These are phyloP conservation scores for Gastrophryne carolinensis DNA, from an alignment of 2,797 vertebrate genomes.

Conservation along the genomic window DNA sequence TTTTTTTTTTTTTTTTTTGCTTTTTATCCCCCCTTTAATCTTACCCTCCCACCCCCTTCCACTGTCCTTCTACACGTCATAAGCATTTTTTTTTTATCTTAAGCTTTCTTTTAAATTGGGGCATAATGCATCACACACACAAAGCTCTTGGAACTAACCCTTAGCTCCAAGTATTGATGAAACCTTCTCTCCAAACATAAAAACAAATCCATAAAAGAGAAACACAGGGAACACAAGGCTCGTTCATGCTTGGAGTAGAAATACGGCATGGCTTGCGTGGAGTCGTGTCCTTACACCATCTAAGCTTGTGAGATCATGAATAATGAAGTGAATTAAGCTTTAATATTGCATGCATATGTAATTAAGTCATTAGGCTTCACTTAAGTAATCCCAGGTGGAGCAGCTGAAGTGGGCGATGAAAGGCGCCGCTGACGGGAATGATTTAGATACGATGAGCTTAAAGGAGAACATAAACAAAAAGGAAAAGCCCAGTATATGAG, in stretches of 20 bases:
- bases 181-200: neutral
- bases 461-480: neutral
- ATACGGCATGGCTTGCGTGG: neutral
- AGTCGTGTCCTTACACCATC: neutral
- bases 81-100: too few species aligned
- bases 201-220: neutral
- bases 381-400: neutral
- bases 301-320: neutral
- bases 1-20: too few species aligned
- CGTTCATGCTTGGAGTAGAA: neutral
- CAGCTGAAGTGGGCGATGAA: neutral
- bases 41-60: too few species aligned
- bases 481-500: neutral
- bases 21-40: too few species aligned
- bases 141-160: neutral
- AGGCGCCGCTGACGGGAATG: neutral
- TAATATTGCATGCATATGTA: neutral
- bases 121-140: too few species aligned
- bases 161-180: neutral
- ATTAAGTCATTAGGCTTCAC: neutral
- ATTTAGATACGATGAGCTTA: neutral
- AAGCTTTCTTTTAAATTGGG: too few species aligned
- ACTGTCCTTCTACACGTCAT: too few species aligned
- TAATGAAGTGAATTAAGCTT: neutral
- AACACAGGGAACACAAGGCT: neutral